A percentile compares a stretch with the other conserved stretches of the same genome.
These are phyloP conservation scores for Propithecus deckenii DNA, from an alignment of 2,797 vertebrate genomes.

Conservation along the genomic window DNA sequence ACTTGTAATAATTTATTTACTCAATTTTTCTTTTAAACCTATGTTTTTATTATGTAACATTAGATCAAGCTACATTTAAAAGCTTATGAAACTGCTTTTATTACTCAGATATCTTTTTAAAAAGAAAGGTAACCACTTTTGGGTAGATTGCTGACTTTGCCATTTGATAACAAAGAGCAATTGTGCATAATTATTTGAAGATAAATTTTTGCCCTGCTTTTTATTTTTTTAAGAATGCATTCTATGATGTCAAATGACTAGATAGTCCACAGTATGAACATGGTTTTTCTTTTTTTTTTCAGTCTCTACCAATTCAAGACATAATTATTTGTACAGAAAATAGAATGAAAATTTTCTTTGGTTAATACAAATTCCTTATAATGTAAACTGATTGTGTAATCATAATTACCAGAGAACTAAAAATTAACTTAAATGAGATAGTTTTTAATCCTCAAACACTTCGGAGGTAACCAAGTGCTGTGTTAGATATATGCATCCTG, in stretches of 20 bases:
- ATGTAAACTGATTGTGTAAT: not conserved
- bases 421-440: slow-evolving; percentile 20
- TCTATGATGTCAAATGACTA: not conserved
- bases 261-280: not conserved
- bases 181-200: not conserved
- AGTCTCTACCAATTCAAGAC: not conserved
- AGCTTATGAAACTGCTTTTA: not conserved
- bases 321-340: not conserved
- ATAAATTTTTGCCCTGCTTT: not conserved
- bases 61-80: not conserved
- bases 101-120: not conserved
- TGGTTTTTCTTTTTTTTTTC: not conserved
- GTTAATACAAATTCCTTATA: not conserved
- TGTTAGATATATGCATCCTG: no score
- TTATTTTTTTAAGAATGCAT: not conserved
- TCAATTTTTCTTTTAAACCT: not conserved
- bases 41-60: not conserved
- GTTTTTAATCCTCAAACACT: not conserved
- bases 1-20: not conserved
- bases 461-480: not conserved
- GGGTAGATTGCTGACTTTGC: not conserved
- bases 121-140: not conserved
- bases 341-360: not conserved
- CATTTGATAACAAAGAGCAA: not conserved
- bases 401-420: not conserved